Conservation (phyloP, 2,888 invertebrate genomes). For the Latrodectus elegans region DNA sequence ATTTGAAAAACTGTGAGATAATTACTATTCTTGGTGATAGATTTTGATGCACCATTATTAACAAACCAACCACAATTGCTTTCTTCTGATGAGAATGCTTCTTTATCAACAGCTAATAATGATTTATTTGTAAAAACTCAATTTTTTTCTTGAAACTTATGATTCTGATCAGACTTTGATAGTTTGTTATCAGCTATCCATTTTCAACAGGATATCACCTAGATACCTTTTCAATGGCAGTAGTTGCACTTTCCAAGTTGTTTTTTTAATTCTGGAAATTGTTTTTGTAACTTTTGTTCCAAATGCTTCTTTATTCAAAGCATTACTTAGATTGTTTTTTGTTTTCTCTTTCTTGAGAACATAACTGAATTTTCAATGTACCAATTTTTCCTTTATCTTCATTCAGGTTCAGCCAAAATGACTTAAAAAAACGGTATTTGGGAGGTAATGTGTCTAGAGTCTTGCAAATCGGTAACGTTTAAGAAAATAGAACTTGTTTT, state of each 20-base stretch:
- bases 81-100: background rate
- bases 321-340: no score
- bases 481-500: no score
- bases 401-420: no score
- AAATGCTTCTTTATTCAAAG: no score
- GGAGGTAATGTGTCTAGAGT: no score
- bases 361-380: no score
- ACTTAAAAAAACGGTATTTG: no score
- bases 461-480: no score
- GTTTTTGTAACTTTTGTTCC: background rate
- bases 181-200: slow-evolving; percentile 7
- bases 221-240: slow-evolving; percentile 17
- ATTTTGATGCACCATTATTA: slow-evolving; percentile 11
- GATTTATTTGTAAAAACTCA: background rate
- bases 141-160: background rate
- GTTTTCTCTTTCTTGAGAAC: no score
- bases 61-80: background rate
- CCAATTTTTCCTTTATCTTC: no score
- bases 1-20: slow-evolving; percentile 10
- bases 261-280: background rate
- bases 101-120: slow-evolving; percentile 25
- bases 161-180: background rate
- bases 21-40: slow-evolving; percentile 18
- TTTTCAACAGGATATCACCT: slow-evolving; percentile 6
- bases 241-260: slow-evolving; percentile 10